Base-by-base conservation (phyloP, 2,113 vertebrate species). In the Corythaeola cristata region DNA sequence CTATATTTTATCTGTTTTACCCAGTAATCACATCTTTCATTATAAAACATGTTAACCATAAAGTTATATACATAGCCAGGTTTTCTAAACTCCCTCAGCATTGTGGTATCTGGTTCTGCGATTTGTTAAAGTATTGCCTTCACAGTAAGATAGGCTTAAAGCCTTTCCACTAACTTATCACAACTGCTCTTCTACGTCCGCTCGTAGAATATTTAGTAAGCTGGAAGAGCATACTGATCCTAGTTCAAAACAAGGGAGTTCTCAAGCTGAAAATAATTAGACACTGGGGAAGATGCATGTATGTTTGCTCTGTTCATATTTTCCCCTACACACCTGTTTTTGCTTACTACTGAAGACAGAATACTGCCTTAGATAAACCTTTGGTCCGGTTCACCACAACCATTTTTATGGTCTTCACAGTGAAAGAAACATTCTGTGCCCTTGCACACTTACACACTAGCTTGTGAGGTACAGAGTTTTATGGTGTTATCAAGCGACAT, bases 111-210 rank as follows among this genome's bases (percentile, higher is more conserved):
- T 28, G 3, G 26, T 85, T 85, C 37, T 56, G 23, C 60, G 39
- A 64, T n/a, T 79, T 88, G 15, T 33, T 67, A 28, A 84, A 81
- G 22, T n/a, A 69, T 35, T 73, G 3, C 18, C 59, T 47, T 71
- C 59, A 55, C 11, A 59, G 37, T 6, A 71, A 18, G 32, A 71
- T 9, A 74, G 18, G 23, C 28, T 74, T 90, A 90, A 92, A 78
- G 11, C 26, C 22, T 86, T 96, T 63, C 19, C 26, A 37, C 28
- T n/a, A 67, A 4, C 9, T 93, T 58, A 33, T 37, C 28, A 77
- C 16, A 28, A 9, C 44, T 74, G 41, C 8, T 84, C 11, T 86
- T 28, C 60, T 59, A 5, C 2, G 0, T 53, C 17, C 1, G 0
- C 18, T 32, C 81, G n/a, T 44, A 22, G 37, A 76, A 74, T 74